These are phyloP conservation scores for Drosophila quinaria DNA, from an alignment of 2,888 invertebrate genomes.

Conservation along the genomic window DNA sequence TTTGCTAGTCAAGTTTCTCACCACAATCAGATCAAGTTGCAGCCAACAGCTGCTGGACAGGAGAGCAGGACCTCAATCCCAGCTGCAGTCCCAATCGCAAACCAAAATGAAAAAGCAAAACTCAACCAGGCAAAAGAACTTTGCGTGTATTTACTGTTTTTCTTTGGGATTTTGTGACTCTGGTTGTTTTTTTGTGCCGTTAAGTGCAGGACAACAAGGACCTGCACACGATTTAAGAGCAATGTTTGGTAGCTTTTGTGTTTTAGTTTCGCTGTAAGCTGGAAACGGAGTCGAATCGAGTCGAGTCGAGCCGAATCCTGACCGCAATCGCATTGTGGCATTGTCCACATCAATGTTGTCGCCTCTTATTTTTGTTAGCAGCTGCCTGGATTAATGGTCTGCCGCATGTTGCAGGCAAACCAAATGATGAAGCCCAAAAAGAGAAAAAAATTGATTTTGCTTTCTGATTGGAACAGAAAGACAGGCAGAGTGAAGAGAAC, in stretches of 20 bases:
- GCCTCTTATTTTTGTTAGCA: constrained; percentile 74
- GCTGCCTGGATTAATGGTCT: constrained; percentile 68
- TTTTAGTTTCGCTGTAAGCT: constrained; percentile 74
- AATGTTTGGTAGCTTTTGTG: constrained; percentile 63
- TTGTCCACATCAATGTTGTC: constrained; percentile 80
- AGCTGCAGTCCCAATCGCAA: constrained; percentile 10
- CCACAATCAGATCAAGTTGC: constrained; percentile 70
- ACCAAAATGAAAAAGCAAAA: constrained; percentile 5
- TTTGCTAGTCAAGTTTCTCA: constrained; percentile 55
- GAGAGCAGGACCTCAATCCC: not conserved
- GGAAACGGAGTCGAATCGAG: constrained; percentile 61
- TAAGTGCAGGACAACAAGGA: constrained; percentile 69
- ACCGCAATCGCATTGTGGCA: constrained; percentile 83
- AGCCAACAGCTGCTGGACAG: constrained; percentile 43
- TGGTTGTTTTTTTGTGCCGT: constrained; percentile 52
- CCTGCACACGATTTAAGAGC: constrained; percentile 34
- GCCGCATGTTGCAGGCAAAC: constrained; percentile 26
- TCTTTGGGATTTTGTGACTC: constrained; percentile 69
- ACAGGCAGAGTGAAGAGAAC: not conserved
- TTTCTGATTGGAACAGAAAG: constrained; percentile 48
- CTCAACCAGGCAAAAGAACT: constrained; percentile 35
- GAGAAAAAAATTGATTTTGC: constrained; percentile 53
- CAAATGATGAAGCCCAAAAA: constrained; percentile 6
- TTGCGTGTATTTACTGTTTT: constrained; percentile 68
- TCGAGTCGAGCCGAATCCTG: constrained; percentile 33